Conservation (phyloP, 2,888 invertebrate species). For the Oasisia sp. region DNA sequence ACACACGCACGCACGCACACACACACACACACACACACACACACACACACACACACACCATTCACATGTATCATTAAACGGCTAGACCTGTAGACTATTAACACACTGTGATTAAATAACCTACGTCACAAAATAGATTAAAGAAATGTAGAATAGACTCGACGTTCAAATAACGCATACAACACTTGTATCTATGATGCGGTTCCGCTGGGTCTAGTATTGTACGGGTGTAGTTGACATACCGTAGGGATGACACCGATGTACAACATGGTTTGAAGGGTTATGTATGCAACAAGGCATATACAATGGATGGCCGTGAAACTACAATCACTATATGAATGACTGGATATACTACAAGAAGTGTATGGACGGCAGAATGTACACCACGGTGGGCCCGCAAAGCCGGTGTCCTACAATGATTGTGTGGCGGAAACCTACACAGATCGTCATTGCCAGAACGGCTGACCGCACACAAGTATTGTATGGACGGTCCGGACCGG, state of each 20-base stretch:
- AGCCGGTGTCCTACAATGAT: too few species aligned
- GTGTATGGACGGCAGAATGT: neutral
- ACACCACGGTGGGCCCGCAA: too few species aligned
- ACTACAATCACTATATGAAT: neutral
- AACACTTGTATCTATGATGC: neutral
- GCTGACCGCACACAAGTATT: too few species aligned
- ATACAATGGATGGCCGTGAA: neutral
- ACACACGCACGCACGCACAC: neutral
- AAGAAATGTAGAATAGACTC: neutral
- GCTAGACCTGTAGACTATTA: neutral
- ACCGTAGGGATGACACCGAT: too few species aligned
- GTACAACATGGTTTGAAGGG: too few species aligned
- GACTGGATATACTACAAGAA: neutral
- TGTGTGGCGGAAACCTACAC: too few species aligned
- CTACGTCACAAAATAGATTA: neutral
- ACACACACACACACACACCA: neutral
- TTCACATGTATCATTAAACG: neutral
- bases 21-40: neutral
- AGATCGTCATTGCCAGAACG: too few species aligned
- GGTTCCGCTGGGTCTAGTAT: too few species aligned
- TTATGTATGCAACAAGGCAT: too few species aligned
- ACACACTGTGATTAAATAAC: neutral
- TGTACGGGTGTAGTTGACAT: too few species aligned
- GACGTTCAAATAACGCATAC: neutral
- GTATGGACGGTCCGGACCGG: too few species aligned